A percentile compares a stretch with the other conserved stretches of the same genome.
phyloP scores from a whole-genome alignment of 2,888 invertebrate species.

The Agrotis ipsilon region DNA sequence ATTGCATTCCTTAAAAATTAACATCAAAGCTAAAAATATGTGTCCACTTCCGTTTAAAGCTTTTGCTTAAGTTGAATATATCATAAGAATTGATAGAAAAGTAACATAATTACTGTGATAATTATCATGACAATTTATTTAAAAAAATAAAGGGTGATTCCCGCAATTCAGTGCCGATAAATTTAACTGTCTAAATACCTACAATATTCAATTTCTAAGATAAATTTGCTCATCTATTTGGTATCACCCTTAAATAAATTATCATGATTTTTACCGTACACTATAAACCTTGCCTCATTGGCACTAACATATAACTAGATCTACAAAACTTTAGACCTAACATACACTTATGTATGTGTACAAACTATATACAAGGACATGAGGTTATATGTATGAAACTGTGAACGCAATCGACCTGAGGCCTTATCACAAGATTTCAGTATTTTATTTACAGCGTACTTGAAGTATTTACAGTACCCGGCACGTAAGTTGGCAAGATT shows the following conservation, averaged over 20 bases:
- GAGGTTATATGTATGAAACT: slow-evolving; percentile 36
- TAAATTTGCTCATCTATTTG: slow-evolving; percentile 48
- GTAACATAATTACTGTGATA: slow-evolving; percentile 26
- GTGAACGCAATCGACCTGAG: slow-evolving; percentile 9
- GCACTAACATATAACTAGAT: slow-evolving; percentile 59
- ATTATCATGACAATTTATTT: slow-evolving; percentile 36
- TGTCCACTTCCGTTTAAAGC: slow-evolving; percentile 50
- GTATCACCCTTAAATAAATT: slow-evolving; percentile 41
- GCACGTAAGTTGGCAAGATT: too few relatives aligned
- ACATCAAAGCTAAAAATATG: slow-evolving; percentile 7
- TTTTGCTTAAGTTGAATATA: slow-evolving; percentile 38
- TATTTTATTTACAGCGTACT: too few relatives aligned
- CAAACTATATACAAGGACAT: slow-evolving; percentile 61
- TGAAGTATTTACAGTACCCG: too few relatives aligned
- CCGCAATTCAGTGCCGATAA: slow-evolving; percentile 38
- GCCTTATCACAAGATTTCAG: too few relatives aligned
- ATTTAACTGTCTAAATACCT: slow-evolving; percentile 32
- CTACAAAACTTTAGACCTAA: slow-evolving; percentile 62
- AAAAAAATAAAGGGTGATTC: slow-evolving; percentile 13
- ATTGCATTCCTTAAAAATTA: not conserved
- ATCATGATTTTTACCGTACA: slow-evolving; percentile 38
- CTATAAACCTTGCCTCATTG: slow-evolving; percentile 61
- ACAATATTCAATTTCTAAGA: slow-evolving; percentile 44
- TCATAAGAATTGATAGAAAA: slow-evolving; percentile 47
- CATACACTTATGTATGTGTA: slow-evolving; percentile 55